Evolutionary conservation across 2,797 vertebrate genomes (phyloP), one percentile per base, ranked within the genome.

Genomic region (Psittacula echo): DNA sequence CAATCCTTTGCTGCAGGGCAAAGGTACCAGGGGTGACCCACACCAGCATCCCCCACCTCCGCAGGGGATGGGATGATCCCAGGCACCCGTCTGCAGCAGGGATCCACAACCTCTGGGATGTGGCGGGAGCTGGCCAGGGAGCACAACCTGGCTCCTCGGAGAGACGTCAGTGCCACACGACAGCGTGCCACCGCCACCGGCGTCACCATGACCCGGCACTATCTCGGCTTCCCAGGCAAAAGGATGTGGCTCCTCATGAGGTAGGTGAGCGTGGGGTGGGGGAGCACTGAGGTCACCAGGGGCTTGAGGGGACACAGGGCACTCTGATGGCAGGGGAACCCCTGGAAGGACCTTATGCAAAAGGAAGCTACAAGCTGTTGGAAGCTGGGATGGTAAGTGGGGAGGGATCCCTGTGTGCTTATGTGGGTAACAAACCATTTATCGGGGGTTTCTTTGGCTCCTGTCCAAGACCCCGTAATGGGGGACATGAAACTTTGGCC

Each of bases 401-500:
- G 32, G 66, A 56, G 13, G 48, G 37, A 42, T 56, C 48, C 2
- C 68, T 1, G 0, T 1, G 56, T 64, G 80, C 51, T 75, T 18
- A n/a, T 5, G 0, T 2, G 5, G 41, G 48, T 68, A 74, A 37
- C 64, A 58, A 23, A 27, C 70, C 42, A 10, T 12, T 10, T 67
- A 0, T 2, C 3, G 39, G 9, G 3, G 1, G 42, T 56, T 71
- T 34, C 51, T 61, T 64, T 83, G 67, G 47, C 41, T 12, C 41
- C 80, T 21, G 17, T 2, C 78, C 0, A 0, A 17, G 37, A 5
- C 58, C 48, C 37, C 3, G 6, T 0, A 51, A 29, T 0, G 20
- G 62, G 27, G 22, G 7, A 53, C 45, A 11, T 1, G 1, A 61
- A 56, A 19, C 42, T 48, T 75, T 47, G 71, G 45, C 84, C 77